A percentile compares a stretch with the other conserved stretches of the same genome.
Evolutionary conservation across 2,888 invertebrate genomes (phyloP).

Genomic region (Phyllotreta cruciferae): DNA sequence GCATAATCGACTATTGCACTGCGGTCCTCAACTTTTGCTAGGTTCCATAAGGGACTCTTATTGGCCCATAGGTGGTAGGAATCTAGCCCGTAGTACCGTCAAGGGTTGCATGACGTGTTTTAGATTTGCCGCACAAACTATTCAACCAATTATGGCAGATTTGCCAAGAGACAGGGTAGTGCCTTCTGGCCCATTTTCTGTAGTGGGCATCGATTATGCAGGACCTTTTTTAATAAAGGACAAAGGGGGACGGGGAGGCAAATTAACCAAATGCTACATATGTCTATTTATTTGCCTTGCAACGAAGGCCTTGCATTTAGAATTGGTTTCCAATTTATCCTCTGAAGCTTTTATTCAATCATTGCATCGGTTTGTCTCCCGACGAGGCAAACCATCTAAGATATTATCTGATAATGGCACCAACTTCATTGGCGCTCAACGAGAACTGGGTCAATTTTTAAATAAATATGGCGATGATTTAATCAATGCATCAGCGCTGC

Average conservation of each 20-base stretch:
- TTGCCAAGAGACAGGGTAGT: constrained; percentile 27
- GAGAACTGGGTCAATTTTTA: too few relatives aligned
- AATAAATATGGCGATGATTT: too few relatives aligned
- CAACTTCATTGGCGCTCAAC: too few relatives aligned
- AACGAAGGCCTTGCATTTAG: too few relatives aligned
- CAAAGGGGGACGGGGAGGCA: constrained; percentile 37
- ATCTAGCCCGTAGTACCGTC: constrained; percentile 26
- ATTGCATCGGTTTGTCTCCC: too few relatives aligned
- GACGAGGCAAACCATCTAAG: too few relatives aligned
- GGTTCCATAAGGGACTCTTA: constrained; percentile 14
- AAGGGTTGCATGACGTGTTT: constrained; percentile 32
- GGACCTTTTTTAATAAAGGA: constrained; percentile 42
- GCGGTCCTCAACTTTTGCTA: constrained; percentile 22
- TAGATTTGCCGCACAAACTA: constrained; percentile 15
- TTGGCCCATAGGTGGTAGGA: constrained; percentile 35
- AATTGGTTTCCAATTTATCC: too few relatives aligned
- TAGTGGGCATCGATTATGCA: constrained; percentile 42
- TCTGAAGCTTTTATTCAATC: too few relatives aligned
- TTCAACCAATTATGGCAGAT: constrained; percentile 32
- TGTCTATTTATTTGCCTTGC: constrained; percentile 32
- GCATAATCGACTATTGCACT: constrained; percentile 15
- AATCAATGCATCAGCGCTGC: too few relatives aligned
- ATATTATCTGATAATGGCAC: too few relatives aligned
- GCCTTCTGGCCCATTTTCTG: constrained; percentile 30
- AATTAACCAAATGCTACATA: constrained; percentile 40